phyloP scores from a whole-genome alignment of 2,797 vertebrate genomes.

The Semaprochilodus insignis region DNA sequence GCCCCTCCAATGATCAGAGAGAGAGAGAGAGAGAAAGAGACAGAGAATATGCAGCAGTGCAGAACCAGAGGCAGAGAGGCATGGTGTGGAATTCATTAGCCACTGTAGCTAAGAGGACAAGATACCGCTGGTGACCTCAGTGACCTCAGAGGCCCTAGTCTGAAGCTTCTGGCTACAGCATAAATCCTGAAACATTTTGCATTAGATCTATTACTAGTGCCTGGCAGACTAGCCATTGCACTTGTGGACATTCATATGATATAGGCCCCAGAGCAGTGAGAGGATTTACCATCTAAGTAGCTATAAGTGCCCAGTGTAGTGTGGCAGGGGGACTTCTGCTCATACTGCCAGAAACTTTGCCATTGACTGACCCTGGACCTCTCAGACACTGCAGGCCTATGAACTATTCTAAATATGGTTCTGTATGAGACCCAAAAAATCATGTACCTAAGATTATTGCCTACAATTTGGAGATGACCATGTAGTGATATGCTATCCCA shows the following conservation, averaged over 20 bases:
- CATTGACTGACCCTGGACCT: too few relatives aligned
- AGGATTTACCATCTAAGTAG: background rate
- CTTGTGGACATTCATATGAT: background rate
- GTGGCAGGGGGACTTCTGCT: background rate
- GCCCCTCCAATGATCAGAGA: constrained; percentile 16
- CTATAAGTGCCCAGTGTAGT: constrained; percentile 24
- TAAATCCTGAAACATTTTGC: background rate
- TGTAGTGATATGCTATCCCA: background rate
- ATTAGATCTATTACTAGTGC: background rate
- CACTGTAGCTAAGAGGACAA: background rate
- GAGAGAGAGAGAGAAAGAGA: constrained; percentile 31
- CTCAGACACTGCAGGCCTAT: background rate
- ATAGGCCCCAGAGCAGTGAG: background rate
- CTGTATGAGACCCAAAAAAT: background rate
- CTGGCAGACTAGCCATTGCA: background rate
- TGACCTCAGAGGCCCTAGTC: background rate
- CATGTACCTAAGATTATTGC: background rate
- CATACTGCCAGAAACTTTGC: background rate
- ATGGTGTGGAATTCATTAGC: constrained; percentile 68
- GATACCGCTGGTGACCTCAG: background rate
- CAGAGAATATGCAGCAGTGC: constrained; percentile 8
- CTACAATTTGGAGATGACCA: background rate
- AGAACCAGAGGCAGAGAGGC: constrained; percentile 57
- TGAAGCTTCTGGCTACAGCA: background rate
- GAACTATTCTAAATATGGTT: background rate